A percentile compares a stretch with the other conserved stretches of the same genome.
These are phyloP conservation scores for Pristionchus japonicus DNA, from an alignment of 2,888 invertebrate genomes.

Conservation along the genomic window DNA sequence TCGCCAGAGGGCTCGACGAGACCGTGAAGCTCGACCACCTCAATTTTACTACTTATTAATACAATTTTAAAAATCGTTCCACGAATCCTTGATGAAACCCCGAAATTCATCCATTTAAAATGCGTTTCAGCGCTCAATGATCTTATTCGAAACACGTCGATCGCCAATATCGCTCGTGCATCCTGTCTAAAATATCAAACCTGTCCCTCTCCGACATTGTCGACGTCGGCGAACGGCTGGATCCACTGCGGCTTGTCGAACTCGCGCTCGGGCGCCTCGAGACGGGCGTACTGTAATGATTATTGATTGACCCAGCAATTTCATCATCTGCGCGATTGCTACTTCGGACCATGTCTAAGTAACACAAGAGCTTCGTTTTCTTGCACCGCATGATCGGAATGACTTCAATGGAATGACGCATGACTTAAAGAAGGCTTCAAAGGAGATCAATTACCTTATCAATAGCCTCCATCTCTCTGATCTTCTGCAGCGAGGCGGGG, in stretches of 20 bases:
- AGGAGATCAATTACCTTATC: conserved; percentile 71
- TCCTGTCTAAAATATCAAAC: too few species aligned
- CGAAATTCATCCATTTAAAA: too few species aligned
- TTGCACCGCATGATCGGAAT: too few species aligned
- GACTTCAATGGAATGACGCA: too few species aligned
- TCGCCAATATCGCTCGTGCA: too few species aligned
- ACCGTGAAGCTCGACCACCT: conserved; percentile 95
- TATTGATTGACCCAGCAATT: not conserved
- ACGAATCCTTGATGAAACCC: too few species aligned
- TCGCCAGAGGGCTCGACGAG: conserved; percentile 83
- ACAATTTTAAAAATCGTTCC: not conserved
- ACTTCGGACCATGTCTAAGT: too few species aligned
- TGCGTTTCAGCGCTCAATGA: too few species aligned
- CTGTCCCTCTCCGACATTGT: conserved; percentile 84
- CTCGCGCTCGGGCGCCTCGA: conserved; percentile 77
- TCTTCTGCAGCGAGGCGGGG: conserved; percentile 91
- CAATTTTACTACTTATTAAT: conserved; percentile 73
- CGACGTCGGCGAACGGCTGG: conserved; percentile 88
- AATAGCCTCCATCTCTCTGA: conserved; percentile 87
- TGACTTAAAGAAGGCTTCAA: too few species aligned
- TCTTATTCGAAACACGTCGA: too few species aligned
- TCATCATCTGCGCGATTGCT: too few species aligned
- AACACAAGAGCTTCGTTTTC: too few species aligned
- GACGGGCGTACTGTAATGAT: conserved; percentile 48
- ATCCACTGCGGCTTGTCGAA: conserved; percentile 86